phyloP scores from a whole-genome alignment of 2,888 invertebrate species.

The Alloscopus bannaensis region DNA sequence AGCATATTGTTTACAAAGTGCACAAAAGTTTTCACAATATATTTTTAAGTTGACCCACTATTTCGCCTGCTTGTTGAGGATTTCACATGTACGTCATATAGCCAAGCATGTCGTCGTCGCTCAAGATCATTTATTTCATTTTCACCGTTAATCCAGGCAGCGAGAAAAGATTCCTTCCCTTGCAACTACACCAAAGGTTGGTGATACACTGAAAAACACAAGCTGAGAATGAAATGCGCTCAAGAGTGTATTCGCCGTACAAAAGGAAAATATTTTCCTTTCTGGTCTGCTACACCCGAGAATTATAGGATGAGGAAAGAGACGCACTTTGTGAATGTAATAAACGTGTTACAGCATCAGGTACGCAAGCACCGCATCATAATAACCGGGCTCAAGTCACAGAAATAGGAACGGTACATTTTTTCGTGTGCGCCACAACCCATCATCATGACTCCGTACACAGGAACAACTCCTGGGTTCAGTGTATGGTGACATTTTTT shows the following conservation, averaged over 20 bases:
- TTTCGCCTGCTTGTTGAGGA: too few species aligned
- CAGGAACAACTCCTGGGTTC: too few species aligned
- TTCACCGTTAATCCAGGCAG: conserved; percentile 53
- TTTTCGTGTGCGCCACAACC: conserved; percentile 6
- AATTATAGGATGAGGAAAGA: conserved; percentile 1
- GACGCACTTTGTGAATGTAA: not conserved
- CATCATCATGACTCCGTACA: not conserved
- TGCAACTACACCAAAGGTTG: not conserved
- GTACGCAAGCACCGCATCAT: conserved; percentile 40
- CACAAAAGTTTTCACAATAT: conserved; percentile 21
- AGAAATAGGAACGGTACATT: conserved; percentile 35
- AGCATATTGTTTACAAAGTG: conserved; percentile 26
- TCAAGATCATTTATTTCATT: conserved; percentile 26
- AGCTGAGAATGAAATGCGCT: conserved; percentile 1
- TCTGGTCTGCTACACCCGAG: conserved; percentile 21
- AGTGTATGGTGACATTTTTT: conserved; percentile 42
- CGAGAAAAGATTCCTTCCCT: conserved; percentile 13
- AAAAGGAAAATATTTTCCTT: conserved; percentile 37
- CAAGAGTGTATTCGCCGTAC: too few species aligned
- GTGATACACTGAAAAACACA: not conserved
- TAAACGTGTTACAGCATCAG: conserved; percentile 37
- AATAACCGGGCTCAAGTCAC: conserved; percentile 6
- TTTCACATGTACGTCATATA: too few species aligned
- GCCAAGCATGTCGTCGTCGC: conserved; percentile 12
- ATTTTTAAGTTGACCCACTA: conserved; percentile 46